Base-by-base conservation (phyloP, 2,113 vertebrate species). In the Typhlomys cinereus region DNA sequence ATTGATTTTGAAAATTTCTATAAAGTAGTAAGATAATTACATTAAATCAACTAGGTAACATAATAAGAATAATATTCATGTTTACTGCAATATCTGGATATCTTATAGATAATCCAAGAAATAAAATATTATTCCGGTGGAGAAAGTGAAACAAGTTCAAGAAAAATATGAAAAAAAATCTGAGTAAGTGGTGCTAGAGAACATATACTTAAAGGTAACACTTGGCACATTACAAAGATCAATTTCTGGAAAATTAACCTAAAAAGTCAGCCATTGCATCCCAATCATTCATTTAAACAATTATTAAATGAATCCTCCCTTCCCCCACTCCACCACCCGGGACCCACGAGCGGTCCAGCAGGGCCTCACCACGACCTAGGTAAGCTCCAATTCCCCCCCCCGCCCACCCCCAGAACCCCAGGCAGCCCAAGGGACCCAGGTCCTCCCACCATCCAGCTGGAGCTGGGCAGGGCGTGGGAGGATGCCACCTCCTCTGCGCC, bases 221-320 rank as follows among this genome's bases (percentile, higher is more conserved):
- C 39, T 87, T 18, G 41, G 67, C 10, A 18, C 36, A 50, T 7
- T 31, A 15, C 54, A 89, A 71, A 85, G 48, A 74, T 61, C 4
- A 44, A 74, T 90, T 82, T 41, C 82, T 86, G 21, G 69, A 67
- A 86, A 75, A 82, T 74, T 59, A 74, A 84, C 34, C 39, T 71
- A 39, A 71, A 74, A 52, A 7, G 2, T 62, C 61, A 87, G 34
- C n/a, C n/a, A n/a, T n/a, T 9, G 39, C 17, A 74, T 82, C 61
- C 31, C 44, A 62, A 69, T 75, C 41, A 87, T 61, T 75, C 21
- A n/a, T 31, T 21, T 14, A 80, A n/a, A 39, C 17, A 82, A 75
- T 70, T 39, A 17, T 62, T 82, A 70, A 62, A 69, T 54, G 44
- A 88, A 79, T 75, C 54, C 14, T 57, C 21, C 21, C 21, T 57